Evolutionary conservation across 2,113 vertebrate species (phyloP).

Genomic region (Pteruthius melanotis): DNA sequence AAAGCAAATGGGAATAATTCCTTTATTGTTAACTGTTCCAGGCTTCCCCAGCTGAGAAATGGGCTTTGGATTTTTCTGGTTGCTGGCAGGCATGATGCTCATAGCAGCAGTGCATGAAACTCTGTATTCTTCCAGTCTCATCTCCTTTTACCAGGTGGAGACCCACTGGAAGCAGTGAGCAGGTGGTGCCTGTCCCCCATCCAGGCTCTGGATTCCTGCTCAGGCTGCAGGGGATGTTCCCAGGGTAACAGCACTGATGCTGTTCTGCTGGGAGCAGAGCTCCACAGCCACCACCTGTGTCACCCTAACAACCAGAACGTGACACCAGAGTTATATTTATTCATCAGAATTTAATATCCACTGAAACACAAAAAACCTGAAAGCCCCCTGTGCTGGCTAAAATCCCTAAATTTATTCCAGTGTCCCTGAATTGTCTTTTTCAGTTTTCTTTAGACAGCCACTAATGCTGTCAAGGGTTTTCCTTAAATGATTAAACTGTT

Average conservation of each 20-base stretch:
- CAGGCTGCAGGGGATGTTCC: neutral
- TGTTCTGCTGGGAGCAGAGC: neutral
- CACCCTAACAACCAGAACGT: neutral
- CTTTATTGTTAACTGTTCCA: neutral
- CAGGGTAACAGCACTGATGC: neutral
- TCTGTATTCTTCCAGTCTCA: neutral
- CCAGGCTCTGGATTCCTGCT: neutral
- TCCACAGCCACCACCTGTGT: neutral
- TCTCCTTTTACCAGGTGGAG: neutral
- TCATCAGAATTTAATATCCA: neutral
- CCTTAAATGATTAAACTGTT: neutral
- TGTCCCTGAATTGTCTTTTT: neutral
- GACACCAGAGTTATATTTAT: accelerated
- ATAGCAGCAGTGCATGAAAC: neutral
- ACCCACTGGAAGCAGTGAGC: neutral
- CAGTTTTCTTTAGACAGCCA: neutral
- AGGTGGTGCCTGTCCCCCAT: neutral
- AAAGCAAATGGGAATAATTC: neutral
- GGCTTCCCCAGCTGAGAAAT: neutral
- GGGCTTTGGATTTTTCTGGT: neutral
- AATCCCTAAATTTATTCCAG: neutral
- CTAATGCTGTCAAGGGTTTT: neutral
- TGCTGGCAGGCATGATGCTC: neutral
- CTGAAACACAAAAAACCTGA: neutral
- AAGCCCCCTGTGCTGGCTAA: neutral